Evolutionary conservation across 2,113 vertebrate genomes (phyloP).

Genomic region (Noturus placidus): DNA sequence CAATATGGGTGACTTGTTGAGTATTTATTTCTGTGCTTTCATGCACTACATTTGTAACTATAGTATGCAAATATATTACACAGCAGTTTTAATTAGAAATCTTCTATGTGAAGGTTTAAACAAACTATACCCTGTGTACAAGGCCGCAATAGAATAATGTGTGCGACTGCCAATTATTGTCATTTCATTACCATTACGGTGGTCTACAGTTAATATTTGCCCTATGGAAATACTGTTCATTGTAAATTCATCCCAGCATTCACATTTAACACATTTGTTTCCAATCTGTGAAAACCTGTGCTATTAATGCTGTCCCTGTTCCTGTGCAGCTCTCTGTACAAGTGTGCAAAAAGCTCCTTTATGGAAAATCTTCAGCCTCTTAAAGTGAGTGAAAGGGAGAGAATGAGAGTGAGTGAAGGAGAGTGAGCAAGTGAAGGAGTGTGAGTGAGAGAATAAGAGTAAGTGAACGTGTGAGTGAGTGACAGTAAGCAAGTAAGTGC

Average conservation of each 20-base stretch:
- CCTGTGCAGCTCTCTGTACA: not conserved
- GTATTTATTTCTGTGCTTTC: not conserved
- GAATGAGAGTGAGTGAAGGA: not conserved
- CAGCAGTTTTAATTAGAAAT: not conserved
- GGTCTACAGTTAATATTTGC: not conserved
- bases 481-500: not conserved
- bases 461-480: not conserved
- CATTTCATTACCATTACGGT: not conserved
- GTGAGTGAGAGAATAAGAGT: not conserved
- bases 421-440: not conserved
- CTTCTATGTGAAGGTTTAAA: not conserved
- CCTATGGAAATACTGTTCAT: not conserved
- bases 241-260: not conserved
- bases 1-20: not conserved
- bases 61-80: not conserved
- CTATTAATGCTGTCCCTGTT: not conserved
- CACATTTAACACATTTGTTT: not conserved
- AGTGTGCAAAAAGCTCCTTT: not conserved
- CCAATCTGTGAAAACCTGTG: not conserved
- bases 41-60: not conserved
- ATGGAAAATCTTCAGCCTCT: not conserved
- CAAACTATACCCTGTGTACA: not conserved
- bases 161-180: not conserved
- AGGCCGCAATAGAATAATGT: not conserved
- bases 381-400: not conserved